Base-by-base conservation (phyloP, 2,888 invertebrate genomes). In the Eurytoma californica region DNA sequence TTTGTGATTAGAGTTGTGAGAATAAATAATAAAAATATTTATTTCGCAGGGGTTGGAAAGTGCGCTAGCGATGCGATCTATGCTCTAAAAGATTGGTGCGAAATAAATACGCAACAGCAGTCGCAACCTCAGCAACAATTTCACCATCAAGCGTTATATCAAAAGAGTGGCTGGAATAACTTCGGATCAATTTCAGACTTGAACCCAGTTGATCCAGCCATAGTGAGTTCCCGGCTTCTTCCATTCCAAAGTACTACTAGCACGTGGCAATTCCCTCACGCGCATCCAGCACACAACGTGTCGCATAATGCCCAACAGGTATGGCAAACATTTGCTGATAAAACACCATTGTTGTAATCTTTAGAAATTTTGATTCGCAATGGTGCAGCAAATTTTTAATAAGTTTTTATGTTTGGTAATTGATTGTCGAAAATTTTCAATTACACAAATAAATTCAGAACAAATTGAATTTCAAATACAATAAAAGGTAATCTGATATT, bases 141-240 rank as follows among this genome's bases (percentile, higher is more conserved):
- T 89, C 92, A 86, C 88, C 90, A 88, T 83, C 89, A 88, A 83
- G 82, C 87, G 80, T 79, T 89, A 53, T 89, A 90, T 80, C 89
- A 89, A 80, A 89, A 90, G 82, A 85, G 86, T 65, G 87, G 88
- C 73, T 90, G 90, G 88, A 90, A 90, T 79, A 90, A 90, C 77
- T 88, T 89, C 65, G 90, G 88, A 83, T 88, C 91, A 82, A 94
- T 93, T 91, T 92, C 94, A 85, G 97, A 97, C 91, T 97, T 97
- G 97, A 96, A 97, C 86, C 94, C 96, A 84, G 94, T 97, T 92
- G 98, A 98, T 92, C 97, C 98, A 80, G 97, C 97, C 84, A 97
- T 98, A 86, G 94, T 97, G 90, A 94, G 95, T 82, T 95, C 94
- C 82, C 93, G 94, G 84, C 92, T 89, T 85, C 91, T 89, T 84